These are phyloP conservation scores for Vanessa atalanta DNA, from an alignment of 1,140 invertebrate species.

Conservation along the genomic window DNA sequence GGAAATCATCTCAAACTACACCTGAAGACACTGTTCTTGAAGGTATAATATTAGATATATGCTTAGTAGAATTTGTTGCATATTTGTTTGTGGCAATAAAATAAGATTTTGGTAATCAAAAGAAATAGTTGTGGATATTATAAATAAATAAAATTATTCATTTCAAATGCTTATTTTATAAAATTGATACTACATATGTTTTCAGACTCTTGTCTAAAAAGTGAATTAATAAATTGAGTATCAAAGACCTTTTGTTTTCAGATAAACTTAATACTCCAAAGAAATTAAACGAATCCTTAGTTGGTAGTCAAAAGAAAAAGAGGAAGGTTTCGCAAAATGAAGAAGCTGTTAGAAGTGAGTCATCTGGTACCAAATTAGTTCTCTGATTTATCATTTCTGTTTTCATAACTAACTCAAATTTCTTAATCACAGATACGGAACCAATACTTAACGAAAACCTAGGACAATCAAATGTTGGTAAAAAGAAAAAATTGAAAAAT, in stretches of 20 bases:
- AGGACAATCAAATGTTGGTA: not conserved
- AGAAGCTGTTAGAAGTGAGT: constrained; percentile 19
- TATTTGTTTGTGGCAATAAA: not conserved
- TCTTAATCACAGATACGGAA: not conserved
- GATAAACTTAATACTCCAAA: constrained; percentile 35
- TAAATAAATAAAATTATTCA: no score
- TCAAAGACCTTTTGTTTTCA: constrained; percentile 8
- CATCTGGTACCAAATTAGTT: not conserved
- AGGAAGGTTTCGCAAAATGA: constrained; percentile 44
- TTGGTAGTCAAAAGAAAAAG: constrained; percentile 50
- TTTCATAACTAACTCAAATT: no score
- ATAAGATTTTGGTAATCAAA: no score
- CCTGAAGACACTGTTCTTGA: constrained; percentile 25
- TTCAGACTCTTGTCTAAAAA: not conserved
- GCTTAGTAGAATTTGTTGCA: not conserved
- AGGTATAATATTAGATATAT: constrained; percentile 6
- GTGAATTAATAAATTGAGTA: not conserved
- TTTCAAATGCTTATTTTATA: no score
- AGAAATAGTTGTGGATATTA: no score
- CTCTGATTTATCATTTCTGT: no score
- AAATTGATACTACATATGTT: no score
- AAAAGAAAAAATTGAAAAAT: constrained; percentile 38
- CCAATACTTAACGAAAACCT: not conserved
- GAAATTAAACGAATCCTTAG: constrained; percentile 40
- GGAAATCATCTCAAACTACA: constrained; percentile 22